phyloP scores from a whole-genome alignment of 2,888 invertebrate species.

The Meloe dianella region DNA sequence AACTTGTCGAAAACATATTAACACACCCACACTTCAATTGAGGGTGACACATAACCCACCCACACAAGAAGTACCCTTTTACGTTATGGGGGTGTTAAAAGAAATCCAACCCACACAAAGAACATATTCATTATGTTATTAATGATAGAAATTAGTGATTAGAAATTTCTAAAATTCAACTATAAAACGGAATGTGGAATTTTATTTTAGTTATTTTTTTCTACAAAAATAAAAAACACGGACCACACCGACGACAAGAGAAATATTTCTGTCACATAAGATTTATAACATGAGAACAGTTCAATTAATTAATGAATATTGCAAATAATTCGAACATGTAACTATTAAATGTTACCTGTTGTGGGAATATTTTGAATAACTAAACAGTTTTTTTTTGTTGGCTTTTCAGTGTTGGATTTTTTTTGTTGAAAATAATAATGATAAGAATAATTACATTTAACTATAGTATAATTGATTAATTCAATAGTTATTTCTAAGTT shows the following conservation, averaged over 20 bases:
- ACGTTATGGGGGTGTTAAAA: neutral
- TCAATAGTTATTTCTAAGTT: conserved; percentile 26
- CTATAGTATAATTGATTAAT: conserved; percentile 21
- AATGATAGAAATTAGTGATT: neutral
- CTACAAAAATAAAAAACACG: neutral
- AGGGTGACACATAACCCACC: conserved; percentile 12
- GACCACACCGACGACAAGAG: conserved; percentile 13
- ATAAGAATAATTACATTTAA: conserved; percentile 3
- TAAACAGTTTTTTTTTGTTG: neutral
- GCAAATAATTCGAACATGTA: conserved; percentile 12
- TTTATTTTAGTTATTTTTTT: neutral
- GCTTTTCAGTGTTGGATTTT: neutral
- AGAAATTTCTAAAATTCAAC: neutral
- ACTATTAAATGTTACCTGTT: conserved; percentile 4
- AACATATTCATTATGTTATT: neutral
- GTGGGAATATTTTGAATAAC: conserved; percentile 9
- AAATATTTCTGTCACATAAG: conserved; percentile 7
- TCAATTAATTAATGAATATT: conserved; percentile 13
- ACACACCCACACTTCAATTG: neutral
- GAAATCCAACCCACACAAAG: neutral
- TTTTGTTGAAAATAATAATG: neutral
- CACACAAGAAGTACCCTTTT: conserved; percentile 1
- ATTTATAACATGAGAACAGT: conserved; percentile 5
- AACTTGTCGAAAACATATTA: conserved; percentile 12
- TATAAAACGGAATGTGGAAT: neutral